Evolutionary conservation across 2,113 vertebrate genomes (phyloP), one percentile per base, ranked within the genome.

Genomic region (Rousettus leschenaultii): DNA sequence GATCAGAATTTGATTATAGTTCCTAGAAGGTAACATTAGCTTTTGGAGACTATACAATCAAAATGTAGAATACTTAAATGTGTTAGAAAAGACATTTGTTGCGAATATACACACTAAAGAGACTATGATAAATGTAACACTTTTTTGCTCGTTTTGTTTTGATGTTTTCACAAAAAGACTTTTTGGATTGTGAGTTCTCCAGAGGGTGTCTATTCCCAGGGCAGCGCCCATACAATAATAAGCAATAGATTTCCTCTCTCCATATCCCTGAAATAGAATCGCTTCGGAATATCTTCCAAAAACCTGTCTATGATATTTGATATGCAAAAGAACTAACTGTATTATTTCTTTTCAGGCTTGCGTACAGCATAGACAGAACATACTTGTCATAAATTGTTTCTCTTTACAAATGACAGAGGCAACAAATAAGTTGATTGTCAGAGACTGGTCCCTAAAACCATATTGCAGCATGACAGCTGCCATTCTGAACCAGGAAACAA

Each of bases 341-440:
- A 5, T 45, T 80, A 8, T 63, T 89, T 66, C 61, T 94, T 65
- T 86, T 70, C 21, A 74, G 53, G 28, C 4, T 51, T 92, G 0
- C 7, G 3, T 61, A 73, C 14, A 43, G 13, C 8, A 61, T 28
- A 86, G 88, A 82, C 1, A 65, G 59, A 65, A 14, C 33, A 30
- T 63, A 6, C 28, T 73, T 75, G 33, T 61, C 55, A 59, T 40
- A 45, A 68, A 95, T 33, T 53, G 5, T 74, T 79, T 87, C 26
- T 89, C 26, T 84, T 94, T 83, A 19, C 48, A 96, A 71, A 78
- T 77, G 53, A 61, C 14, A 91, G 61, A 1, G 48, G 59, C 45
- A 86, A 89, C 38, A 86, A 75, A 74, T 82, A 68, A 74, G 82
- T 89, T 89, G 78, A 35, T 85, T 83, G 22, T 89, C 43, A 93